Evolutionary conservation across 2,113 vertebrate genomes (phyloP), one percentile per base, ranked within the genome.

Genomic region (Dipodomys spectabilis): DNA sequence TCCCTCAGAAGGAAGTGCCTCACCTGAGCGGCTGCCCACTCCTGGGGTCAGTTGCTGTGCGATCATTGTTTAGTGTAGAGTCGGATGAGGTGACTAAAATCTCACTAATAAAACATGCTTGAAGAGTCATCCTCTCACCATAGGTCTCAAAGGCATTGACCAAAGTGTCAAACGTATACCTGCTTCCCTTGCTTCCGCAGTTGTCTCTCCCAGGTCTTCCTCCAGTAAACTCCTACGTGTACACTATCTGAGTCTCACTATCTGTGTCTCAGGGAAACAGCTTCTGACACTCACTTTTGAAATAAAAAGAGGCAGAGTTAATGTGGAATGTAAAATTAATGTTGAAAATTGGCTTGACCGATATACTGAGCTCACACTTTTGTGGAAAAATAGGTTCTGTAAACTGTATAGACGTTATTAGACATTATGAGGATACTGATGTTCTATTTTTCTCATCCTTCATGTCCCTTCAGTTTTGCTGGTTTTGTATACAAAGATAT

Each of bases 261-360:
- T 69, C 22, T 69, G 2, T 79, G 80, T 83, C 39, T 23, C 28
- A 78, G 69, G 45, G 44, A 90, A 90, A 75, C n/a, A 65, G 69
- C 49, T 68, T 72, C 62, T 90, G 53, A 44, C 7, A 57, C 7
- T 73, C 12, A 32, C 6, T 69, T 65, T 62, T 22, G 57, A 81
- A 81, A 53, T 64, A 39, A 69, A 92, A 27, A 60, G 16, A 77
- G 79, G 28, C 6, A 73, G 6, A 60, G 49, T 80, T 86, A 80
- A n/a, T 80, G 88, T 80, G 11, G 91, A 53, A 86, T 72, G 20
- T 72, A 57, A 82, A 81, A 82, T 53, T 44, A 91, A 64, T 3
- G 90, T 32, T 73, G 30, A 79, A 88, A 74, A 65, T 22, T 9
- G 0, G 18, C 71, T 64, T 5, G 28, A 13, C 2, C 35, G 72